These are phyloP conservation scores for Microcebus lehilahytsara DNA, from an alignment of 2,113 vertebrate genomes.

Conservation along the genomic window DNA sequence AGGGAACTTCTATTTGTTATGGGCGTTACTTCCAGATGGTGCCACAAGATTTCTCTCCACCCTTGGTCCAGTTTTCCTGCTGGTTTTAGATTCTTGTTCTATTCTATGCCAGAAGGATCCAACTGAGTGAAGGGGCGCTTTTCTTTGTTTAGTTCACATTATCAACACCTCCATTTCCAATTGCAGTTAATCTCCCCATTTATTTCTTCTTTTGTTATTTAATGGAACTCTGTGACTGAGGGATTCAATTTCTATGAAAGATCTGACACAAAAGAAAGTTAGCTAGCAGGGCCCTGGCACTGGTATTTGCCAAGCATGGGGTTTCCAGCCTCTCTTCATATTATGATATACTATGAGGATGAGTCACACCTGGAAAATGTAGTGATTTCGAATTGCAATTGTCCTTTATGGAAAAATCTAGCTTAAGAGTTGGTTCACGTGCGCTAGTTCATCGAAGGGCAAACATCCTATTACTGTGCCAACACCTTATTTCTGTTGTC, in stretches of 20 bases:
- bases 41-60: neutral
- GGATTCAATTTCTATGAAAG: neutral
- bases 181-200: neutral
- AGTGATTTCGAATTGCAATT: neutral
- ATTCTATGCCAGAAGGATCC: neutral
- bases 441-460: neutral
- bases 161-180: neutral
- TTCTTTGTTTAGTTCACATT: constrained; percentile 1
- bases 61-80: neutral
- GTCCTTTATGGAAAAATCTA: neutral
- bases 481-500: constrained; percentile 12
- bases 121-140: neutral
- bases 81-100: neutral
- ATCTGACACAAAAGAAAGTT: neutral
- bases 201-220: constrained; percentile 43
- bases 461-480: neutral
- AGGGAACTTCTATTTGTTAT: constrained; percentile 1
- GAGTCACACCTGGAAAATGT: neutral
- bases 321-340: neutral
- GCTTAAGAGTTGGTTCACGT: neutral
- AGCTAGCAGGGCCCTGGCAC: neutral
- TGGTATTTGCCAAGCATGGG: neutral
- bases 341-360: neutral
- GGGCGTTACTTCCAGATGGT: constrained; percentile 41
- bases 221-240: neutral